Conservation (phyloP, 2,797 vertebrate genomes). For the Danio tinwini region DNA sequence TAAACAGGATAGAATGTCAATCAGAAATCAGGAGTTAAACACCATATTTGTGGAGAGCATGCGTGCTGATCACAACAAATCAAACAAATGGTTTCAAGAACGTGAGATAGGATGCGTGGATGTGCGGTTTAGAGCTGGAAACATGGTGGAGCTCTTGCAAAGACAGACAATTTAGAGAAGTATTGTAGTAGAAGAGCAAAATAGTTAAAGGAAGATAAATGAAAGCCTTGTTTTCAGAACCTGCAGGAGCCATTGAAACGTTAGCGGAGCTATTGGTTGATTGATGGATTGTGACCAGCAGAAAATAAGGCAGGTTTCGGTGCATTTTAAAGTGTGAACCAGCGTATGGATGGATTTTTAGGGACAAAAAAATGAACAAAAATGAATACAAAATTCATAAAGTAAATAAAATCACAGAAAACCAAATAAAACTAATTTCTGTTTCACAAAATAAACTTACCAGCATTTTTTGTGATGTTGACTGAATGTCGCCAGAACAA, state of each 20-base stretch:
- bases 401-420: conserved; percentile 71
- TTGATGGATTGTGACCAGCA: conserved; percentile 74
- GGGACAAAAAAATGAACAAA: conserved; percentile 53
- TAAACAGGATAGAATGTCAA: conserved; percentile 17
- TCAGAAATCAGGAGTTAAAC: conserved; percentile 31
- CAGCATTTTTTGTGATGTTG: conserved; percentile 89
- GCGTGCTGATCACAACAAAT: conserved; percentile 54
- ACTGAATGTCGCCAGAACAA: conserved; percentile 86
- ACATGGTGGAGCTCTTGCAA: conserved; percentile 37
- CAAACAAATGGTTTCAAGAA: conserved; percentile 33
- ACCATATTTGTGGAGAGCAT: conserved; percentile 28
- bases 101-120: conserved; percentile 1
- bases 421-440: conserved; percentile 80
- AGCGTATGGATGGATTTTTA: conserved; percentile 73
- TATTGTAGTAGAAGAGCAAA: conserved; percentile 3
- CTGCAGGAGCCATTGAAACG: conserved; percentile 50
- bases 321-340: conserved; percentile 78
- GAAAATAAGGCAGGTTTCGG: conserved; percentile 69
- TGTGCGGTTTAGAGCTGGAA: conserved; percentile 23
- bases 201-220: background rate
- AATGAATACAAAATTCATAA: conserved; percentile 49
- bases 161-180: conserved; percentile 41
- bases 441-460: conserved; percentile 83
- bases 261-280: conserved; percentile 70
- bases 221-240: conserved; percentile 42